These are phyloP conservation scores for Hemicordylus capensis DNA, from an alignment of 2,113 vertebrate genomes.

Conservation along the genomic window DNA sequence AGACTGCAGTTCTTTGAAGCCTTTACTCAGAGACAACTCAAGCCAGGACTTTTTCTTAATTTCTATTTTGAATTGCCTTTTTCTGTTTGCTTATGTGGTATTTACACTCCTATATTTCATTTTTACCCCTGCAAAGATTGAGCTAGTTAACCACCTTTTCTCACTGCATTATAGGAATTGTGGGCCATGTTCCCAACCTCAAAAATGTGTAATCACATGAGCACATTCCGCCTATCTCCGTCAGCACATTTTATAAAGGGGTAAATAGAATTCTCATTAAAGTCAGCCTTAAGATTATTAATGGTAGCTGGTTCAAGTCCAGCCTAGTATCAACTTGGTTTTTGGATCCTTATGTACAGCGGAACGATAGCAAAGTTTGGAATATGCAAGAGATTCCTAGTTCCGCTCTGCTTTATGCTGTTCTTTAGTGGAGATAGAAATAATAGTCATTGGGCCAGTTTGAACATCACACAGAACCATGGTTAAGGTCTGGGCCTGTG, in stretches of 20 bases:
- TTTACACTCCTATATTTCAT: constrained; percentile 45
- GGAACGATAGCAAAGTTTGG: neutral
- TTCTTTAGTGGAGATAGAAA: neutral
- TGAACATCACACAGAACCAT: too few species aligned
- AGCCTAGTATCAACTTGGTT: neutral
- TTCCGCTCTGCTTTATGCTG: neutral
- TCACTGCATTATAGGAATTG: neutral
- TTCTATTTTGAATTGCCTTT: constrained; percentile 47
- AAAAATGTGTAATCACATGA: constrained; percentile 9
- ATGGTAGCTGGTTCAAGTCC: constrained; percentile 28
- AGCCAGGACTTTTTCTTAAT: constrained; percentile 36
- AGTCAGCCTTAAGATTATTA: constrained; percentile 37
- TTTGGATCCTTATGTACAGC: neutral
- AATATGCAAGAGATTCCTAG: neutral
- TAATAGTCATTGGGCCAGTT: neutral
- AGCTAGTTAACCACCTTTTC: constrained; percentile 13
- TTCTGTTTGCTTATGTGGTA: constrained; percentile 46
- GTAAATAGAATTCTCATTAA: constrained; percentile 23
- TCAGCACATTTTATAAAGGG: neutral
- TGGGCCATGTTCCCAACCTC: constrained; percentile 24
- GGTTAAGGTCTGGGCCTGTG: too few species aligned
- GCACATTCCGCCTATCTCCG: neutral
- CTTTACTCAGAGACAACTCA: constrained; percentile 23
- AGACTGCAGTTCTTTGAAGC: constrained; percentile 45
- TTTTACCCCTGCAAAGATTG: neutral